Evolutionary conservation across 2,797 vertebrate species (phyloP), one percentile per base, ranked within the genome.

Genomic region (Cyclopterus lumpus): DNA sequence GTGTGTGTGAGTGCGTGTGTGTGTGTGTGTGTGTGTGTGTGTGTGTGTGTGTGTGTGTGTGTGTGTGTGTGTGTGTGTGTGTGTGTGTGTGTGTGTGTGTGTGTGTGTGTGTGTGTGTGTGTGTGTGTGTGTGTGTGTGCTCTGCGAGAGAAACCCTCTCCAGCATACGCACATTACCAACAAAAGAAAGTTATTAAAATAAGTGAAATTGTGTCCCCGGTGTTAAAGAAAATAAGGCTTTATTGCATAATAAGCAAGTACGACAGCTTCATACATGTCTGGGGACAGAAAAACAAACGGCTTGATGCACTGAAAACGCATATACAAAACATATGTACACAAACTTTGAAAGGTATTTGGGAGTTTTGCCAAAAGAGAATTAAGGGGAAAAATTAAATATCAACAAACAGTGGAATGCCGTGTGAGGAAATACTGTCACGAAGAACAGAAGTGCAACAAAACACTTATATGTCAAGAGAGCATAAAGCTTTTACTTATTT

Each of bases 241-340:
- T 97, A 98, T 97, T 98, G 94, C 94, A 94, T 96, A 95, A 94
- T 87, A 92, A 94, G 95, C 94, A 95, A 92, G 94, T 95, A 91
- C 74, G 92, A 95, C 91, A 97, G 91, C 84, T 90, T 93, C 78
- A 92, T 90, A 93, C 83, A 90, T 87, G 87, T 88, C 81, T 78
- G 84, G 86, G 89, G 82, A 77, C 60, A 82, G 73, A 77, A 90
- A 83, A 88, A 84, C 69, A 79, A 85, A 90, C 83, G 83, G 87
- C 87, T 79, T 87, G 90, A 89, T 83, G 81, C 84, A 91, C 89
- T 93, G 92, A 93, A 92, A 95, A 95, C 92, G 90, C 93, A 94
- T 93, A 77, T 94, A 94, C 85, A 95, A 95, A 96, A 95, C 91
- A 93, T 96, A 96, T 96, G 93, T 96, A 97, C 95, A 97, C 92